A percentile compares a stretch with the other conserved stretches of the same genome.
Evolutionary conservation across 2,797 vertebrate species (phyloP).

Genomic region (Malacoctenus gilli): DNA sequence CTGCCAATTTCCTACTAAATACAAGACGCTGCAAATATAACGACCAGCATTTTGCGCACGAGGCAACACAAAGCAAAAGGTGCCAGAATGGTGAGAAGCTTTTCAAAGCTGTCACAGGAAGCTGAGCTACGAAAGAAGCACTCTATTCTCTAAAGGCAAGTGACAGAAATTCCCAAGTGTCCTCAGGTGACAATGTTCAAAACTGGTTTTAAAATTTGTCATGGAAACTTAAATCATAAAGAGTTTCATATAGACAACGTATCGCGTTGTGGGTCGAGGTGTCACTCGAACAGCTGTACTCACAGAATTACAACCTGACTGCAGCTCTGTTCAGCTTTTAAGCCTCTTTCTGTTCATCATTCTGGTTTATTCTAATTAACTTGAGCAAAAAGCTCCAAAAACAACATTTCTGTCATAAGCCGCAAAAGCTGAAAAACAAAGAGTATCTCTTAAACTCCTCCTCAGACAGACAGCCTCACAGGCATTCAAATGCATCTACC

Average conservation of each 20-base stretch:
- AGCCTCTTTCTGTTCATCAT: slow-evolving; percentile 3
- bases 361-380: slow-evolving; percentile 9
- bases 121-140: too few relatives aligned
- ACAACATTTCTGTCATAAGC: neutral
- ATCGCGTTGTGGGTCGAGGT: neutral
- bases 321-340: neutral
- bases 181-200: too few relatives aligned
- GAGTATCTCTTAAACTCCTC: too few relatives aligned
- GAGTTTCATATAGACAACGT: neutral
- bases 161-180: too few relatives aligned
- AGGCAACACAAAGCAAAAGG: slow-evolving; percentile 13
- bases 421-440: neutral
- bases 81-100: too few relatives aligned
- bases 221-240: neutral
- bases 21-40: slow-evolving; percentile 13
- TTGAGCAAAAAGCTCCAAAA: too few relatives aligned
- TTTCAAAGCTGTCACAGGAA: too few relatives aligned
- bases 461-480: too few relatives aligned
- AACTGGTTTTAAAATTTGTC: too few relatives aligned
- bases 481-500: too few relatives aligned
- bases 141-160: too few relatives aligned
- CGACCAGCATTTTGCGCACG: slow-evolving; percentile 9
- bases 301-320: slow-evolving; percentile 1
- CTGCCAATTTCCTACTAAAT: slow-evolving; percentile 21
- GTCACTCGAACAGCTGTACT: neutral